Conservation (phyloP, 2,113 vertebrate genomes). For the Toxotes chatareus region DNA sequence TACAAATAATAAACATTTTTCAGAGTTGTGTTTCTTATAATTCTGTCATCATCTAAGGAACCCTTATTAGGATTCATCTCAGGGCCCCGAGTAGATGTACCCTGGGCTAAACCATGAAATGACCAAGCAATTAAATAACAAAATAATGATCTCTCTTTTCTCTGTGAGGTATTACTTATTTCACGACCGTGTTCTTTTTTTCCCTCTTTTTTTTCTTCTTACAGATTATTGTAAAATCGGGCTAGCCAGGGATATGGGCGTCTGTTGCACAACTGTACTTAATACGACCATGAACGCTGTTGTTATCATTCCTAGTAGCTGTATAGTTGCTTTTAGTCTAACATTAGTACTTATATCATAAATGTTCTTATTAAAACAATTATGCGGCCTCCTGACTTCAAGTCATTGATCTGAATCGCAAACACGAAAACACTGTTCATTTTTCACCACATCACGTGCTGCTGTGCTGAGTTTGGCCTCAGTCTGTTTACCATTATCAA, state of each 20-base stretch:
- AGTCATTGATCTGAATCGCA: background rate
- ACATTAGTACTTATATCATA: background rate
- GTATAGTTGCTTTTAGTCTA: background rate
- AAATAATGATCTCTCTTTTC: background rate
- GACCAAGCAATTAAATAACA: background rate
- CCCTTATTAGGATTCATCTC: background rate
- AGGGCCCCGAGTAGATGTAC: background rate
- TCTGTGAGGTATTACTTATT: background rate
- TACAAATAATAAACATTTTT: background rate
- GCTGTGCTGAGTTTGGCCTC: constrained; percentile 3
- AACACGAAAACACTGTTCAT: constrained; percentile 11
- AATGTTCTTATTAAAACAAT: background rate
- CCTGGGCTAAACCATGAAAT: background rate
- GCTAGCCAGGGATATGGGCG: background rate
- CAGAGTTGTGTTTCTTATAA: too few relatives aligned
- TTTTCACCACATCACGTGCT: constrained; percentile 31
- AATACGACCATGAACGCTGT: background rate
- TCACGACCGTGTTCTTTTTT: background rate
- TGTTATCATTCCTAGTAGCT: background rate
- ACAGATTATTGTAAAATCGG: too few relatives aligned
- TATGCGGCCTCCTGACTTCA: background rate
- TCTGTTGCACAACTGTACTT: background rate
- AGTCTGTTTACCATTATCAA: constrained; percentile 6
- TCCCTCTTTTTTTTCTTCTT: too few relatives aligned
- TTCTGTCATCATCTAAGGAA: too few relatives aligned